Percentiles rank a stretch among this genome's conserved stretches.
These are phyloP conservation scores for Agapetus fuscipes DNA, from an alignment of 2,888 invertebrate genomes.

Conservation along the genomic window DNA sequence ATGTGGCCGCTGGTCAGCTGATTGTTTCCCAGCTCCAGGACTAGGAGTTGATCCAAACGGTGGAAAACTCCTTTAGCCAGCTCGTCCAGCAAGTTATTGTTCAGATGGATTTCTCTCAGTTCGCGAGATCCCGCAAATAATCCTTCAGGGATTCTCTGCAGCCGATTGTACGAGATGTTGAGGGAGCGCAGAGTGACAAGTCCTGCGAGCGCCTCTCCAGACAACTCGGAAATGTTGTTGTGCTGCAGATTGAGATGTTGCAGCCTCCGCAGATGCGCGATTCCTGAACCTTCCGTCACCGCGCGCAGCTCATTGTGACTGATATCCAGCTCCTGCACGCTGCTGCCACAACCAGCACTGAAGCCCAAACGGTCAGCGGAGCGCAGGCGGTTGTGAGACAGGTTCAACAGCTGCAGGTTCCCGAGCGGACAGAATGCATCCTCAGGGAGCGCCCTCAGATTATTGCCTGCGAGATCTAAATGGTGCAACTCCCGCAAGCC, in stretches of 20 bases:
- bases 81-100: slow-evolving; percentile 76
- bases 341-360: slow-evolving; percentile 47
- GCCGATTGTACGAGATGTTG: slow-evolving; percentile 78
- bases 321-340: slow-evolving; percentile 67
- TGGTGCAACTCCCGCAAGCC: slow-evolving; percentile 71
- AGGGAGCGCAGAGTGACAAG: slow-evolving; percentile 69
- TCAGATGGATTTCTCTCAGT: slow-evolving; percentile 71
- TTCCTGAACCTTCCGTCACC: slow-evolving; percentile 63
- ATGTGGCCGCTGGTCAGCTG: slow-evolving; percentile 77
- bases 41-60: slow-evolving; percentile 71
- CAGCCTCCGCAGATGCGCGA: slow-evolving; percentile 66
- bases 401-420: slow-evolving; percentile 72
- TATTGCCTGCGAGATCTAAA: slow-evolving; percentile 74
- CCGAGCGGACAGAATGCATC: slow-evolving; percentile 70
- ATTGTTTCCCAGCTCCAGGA: slow-evolving; percentile 76
- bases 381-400: slow-evolving; percentile 74
- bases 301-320: slow-evolving; percentile 70
- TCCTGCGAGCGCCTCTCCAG: slow-evolving; percentile 69
- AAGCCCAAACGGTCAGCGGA: slow-evolving; percentile 71
- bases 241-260: slow-evolving; percentile 72
- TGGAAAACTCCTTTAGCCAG: slow-evolving; percentile 76
- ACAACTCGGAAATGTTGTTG: slow-evolving; percentile 73
- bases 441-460: slow-evolving; percentile 70
- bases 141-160: slow-evolving; percentile 71
- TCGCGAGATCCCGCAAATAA: slow-evolving; percentile 75